phyloP scores from a whole-genome alignment of 2,797 vertebrate genomes.

The Amniataba percoides region DNA sequence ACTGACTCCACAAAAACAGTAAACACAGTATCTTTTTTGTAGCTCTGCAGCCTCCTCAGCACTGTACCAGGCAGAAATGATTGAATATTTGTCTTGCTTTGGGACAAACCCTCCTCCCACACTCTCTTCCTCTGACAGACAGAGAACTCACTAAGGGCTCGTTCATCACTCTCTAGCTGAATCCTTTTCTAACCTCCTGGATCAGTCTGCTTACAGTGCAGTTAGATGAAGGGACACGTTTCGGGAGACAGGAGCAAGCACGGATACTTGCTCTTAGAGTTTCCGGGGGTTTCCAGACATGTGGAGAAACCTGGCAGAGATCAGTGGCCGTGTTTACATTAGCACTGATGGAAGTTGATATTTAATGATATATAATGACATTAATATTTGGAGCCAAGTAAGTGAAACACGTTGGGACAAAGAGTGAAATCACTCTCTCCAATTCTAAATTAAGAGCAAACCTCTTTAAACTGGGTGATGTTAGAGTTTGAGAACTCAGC shows the following conservation, averaged over 20 bases:
- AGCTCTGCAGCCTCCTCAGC: conserved; percentile 65
- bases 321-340: conserved; percentile 32
- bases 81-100: conserved; percentile 52
- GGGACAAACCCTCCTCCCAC: background rate
- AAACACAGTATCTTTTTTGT: conserved; percentile 60
- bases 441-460: conserved; percentile 1
- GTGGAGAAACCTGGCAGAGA: conserved; percentile 13
- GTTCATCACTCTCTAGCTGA: conserved; percentile 69
- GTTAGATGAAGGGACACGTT: conserved; percentile 52
- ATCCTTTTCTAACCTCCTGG: conserved; percentile 71
- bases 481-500: conserved; percentile 8
- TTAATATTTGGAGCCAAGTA: background rate
- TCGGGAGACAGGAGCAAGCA: conserved; percentile 15
- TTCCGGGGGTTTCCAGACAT: conserved; percentile 26
- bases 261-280: conserved; percentile 9
- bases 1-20: conserved; percentile 38
- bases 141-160: conserved; percentile 82
- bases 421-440: background rate
- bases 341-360: background rate
- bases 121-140: conserved; percentile 58
- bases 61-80: conserved; percentile 48
- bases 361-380: background rate
- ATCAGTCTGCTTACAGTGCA: conserved; percentile 62
- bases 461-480: background rate
- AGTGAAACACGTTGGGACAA: background rate